Conservation (phyloP, 2,113 vertebrate species). For the Python bivittatus region DNA sequence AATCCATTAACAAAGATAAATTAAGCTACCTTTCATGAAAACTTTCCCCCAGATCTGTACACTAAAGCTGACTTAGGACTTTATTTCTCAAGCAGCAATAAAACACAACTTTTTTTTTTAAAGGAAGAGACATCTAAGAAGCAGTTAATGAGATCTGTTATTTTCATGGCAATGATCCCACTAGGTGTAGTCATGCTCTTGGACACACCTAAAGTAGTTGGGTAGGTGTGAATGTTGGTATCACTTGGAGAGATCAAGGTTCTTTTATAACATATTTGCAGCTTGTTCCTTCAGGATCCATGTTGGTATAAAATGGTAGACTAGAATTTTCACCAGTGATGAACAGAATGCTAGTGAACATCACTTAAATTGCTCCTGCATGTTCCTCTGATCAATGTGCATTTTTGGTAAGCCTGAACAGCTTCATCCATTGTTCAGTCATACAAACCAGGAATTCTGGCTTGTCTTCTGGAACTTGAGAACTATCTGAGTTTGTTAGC, state of each 20-base stretch:
- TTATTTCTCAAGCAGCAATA: neutral
- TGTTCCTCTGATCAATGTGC: neutral
- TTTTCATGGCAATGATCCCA: neutral
- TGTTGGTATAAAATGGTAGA: neutral
- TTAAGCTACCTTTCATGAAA: neutral
- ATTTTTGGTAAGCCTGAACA: neutral
- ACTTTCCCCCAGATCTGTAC: neutral
- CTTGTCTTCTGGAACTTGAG: neutral
- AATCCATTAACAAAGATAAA: neutral
- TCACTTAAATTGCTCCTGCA: neutral
- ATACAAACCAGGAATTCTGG: neutral
- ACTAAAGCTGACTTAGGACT: neutral
- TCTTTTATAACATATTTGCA: neutral
- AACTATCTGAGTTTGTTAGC: neutral
- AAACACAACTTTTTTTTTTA: neutral
- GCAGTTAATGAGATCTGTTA: neutral
- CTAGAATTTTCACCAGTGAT: neutral
- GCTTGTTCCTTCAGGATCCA: neutral
- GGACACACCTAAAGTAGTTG: neutral
- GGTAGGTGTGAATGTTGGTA: neutral
- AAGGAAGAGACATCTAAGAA: neutral
- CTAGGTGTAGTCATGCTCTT: neutral
- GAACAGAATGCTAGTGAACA: neutral
- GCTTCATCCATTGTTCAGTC: neutral
- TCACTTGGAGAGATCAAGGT: neutral